phyloP scores from a whole-genome alignment of 2,113 vertebrate species.

The Gallinago undulata region DNA sequence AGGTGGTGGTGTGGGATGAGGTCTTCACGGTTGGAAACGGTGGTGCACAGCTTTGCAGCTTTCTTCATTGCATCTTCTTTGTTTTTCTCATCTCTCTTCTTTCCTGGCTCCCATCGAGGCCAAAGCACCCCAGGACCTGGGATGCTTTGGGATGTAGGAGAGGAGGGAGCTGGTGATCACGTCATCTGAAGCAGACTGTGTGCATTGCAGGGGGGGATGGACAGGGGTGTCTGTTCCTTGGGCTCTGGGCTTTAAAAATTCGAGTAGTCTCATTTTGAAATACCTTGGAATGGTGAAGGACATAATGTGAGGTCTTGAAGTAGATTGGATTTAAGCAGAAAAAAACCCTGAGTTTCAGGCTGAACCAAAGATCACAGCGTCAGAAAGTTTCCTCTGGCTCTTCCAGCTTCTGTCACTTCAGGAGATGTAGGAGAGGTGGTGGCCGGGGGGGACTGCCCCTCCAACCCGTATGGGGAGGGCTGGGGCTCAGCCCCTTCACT shows the following conservation, averaged over 20 bases:
- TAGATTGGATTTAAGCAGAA: background rate
- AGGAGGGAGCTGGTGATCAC: background rate
- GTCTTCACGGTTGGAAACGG: background rate
- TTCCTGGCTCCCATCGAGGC: background rate
- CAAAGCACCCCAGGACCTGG: background rate
- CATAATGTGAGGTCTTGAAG: background rate
- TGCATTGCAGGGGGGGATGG: fast-evolving
- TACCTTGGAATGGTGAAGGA: background rate
- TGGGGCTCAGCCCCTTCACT: background rate
- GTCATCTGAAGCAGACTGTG: background rate
- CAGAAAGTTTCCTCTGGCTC: background rate
- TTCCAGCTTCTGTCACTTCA: background rate
- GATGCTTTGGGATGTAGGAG: background rate
- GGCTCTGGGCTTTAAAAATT: background rate
- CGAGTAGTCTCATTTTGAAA: background rate
- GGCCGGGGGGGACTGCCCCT: background rate
- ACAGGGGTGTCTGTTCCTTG: background rate
- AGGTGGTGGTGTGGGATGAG: background rate
- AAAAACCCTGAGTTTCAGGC: background rate
- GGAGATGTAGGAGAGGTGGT: background rate
- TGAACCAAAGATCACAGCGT: background rate
- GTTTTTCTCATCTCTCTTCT: no score
- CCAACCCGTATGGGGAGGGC: fast-evolving
- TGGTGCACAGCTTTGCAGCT: background rate
- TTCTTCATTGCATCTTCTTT: background rate